Conservation (phyloP, 2,888 invertebrate genomes). For the Agrypnus murinus region DNA sequence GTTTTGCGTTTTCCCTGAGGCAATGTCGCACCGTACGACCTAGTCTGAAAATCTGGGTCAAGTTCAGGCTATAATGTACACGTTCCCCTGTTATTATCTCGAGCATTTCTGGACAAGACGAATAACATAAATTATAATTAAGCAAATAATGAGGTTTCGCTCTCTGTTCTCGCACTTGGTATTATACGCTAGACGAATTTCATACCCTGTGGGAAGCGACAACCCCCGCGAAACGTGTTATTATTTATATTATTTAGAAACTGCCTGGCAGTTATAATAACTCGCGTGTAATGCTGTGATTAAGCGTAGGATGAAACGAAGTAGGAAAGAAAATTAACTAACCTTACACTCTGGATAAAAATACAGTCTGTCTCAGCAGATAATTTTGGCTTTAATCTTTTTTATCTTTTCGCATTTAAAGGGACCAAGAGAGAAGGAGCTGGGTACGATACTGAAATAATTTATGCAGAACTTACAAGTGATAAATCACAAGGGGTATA, state of each 20-base stretch:
- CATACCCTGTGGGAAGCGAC: constrained; percentile 4
- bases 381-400: too few species aligned
- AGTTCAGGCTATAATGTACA: constrained; percentile 22
- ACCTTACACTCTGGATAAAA: too few species aligned
- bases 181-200: background rate
- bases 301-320: constrained; percentile 3
- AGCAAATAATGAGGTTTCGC: constrained; percentile 11
- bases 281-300: constrained; percentile 20
- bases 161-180: background rate
- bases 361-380: too few species aligned
- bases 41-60: constrained; percentile 30
- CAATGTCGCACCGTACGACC: constrained; percentile 13
- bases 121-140: constrained; percentile 23
- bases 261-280: constrained; percentile 7
- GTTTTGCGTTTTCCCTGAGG: constrained; percentile 24
- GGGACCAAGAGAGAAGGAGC: too few species aligned
- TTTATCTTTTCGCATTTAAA: too few species aligned
- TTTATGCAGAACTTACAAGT: too few species aligned
- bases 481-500: too few species aligned
- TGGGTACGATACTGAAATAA: too few species aligned
- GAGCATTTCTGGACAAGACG: constrained; percentile 23
- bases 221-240: constrained; percentile 4
- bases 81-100: constrained; percentile 9
- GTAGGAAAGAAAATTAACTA: constrained; percentile 25
- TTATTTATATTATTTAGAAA: constrained; percentile 9